Conservation (phyloP, 2,113 vertebrate species). For the Mus musculus region GRCm39 chr10:63708501-63709000, state of each 20-base stretch:
- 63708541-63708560: neutral
- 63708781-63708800: neutral
- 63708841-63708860: too few relatives aligned
- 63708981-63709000: too few relatives aligned
- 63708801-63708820: neutral
- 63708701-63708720: neutral
- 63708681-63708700: neutral
- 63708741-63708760: neutral
- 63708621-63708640: too few relatives aligned
- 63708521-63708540: neutral
- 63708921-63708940: too few relatives aligned
- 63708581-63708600: neutral
- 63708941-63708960: too few relatives aligned
- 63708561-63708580: neutral
- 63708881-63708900: too few relatives aligned
- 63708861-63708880: too few relatives aligned
- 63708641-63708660: neutral
- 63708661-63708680: neutral
- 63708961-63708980: too few relatives aligned
- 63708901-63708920: too few relatives aligned
- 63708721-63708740: neutral
- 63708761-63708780: neutral
- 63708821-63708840: neutral
- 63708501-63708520: neutral
- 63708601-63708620: neutral